Conservation (phyloP, 2,113 vertebrate genomes). For the Shinisaurus crocodilurus region DNA sequence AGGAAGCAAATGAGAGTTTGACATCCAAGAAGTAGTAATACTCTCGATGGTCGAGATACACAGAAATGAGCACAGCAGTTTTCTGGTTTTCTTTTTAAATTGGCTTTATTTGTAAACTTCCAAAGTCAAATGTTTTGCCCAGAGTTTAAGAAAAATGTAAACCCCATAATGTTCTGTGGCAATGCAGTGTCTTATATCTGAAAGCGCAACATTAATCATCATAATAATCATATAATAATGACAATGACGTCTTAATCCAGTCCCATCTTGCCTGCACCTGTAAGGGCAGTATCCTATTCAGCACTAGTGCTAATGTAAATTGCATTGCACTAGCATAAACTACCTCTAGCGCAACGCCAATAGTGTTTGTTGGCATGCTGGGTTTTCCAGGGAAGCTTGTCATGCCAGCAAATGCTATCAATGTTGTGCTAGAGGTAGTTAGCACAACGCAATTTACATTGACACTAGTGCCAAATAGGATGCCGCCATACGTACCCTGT, state of each 20-base stretch:
- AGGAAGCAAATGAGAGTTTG: neutral
- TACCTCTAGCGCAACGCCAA: too few relatives aligned
- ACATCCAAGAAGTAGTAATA: neutral
- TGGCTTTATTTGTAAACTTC: neutral
- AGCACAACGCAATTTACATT: too few relatives aligned
- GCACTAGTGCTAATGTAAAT: too few relatives aligned
- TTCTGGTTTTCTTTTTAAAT: neutral
- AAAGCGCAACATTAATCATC: neutral
- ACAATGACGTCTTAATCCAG: too few relatives aligned
- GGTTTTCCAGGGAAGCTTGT: too few relatives aligned
- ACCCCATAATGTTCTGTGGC: neutral
- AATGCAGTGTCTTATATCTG: too few relatives aligned
- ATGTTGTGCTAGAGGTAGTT: too few relatives aligned
- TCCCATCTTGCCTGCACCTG: too few relatives aligned
- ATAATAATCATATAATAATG: too few relatives aligned
- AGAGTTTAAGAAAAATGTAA: neutral
- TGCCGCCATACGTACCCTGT: neutral
- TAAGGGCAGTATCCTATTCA: neutral
- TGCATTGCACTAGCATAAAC: too few relatives aligned
- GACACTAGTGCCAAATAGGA: neutral
- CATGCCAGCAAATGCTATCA: too few relatives aligned
- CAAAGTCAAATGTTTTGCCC: neutral
- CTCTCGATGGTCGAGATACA: neutral
- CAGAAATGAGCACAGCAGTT: neutral
- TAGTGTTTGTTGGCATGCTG: too few relatives aligned